Base-by-base conservation (phyloP, 2,888 invertebrate species). In the Diarsia mendica region DNA sequence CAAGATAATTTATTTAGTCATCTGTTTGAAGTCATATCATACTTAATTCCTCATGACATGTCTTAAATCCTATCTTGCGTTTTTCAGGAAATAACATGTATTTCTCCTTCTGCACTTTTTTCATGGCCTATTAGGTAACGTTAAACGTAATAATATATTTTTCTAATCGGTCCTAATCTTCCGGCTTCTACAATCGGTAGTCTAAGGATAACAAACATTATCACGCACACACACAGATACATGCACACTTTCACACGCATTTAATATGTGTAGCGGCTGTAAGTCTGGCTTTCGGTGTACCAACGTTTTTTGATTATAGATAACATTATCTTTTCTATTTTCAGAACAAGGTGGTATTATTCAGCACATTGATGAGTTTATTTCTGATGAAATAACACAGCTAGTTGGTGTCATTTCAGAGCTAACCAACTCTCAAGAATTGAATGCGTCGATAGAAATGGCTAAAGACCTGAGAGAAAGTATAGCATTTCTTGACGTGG, bases 341-440 rank as follows among this genome's bases (percentile, higher is more conserved):
- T 10, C 80, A 88, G 88, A 82, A 76, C 70, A 78, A 28, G 71
- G 61, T 60, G 55, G 28, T 66, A 78, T 92, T 15, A 77, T 90
- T 51, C 83, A 87, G 46, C 90, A 89, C 44, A 89, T 92, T 44
- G 85, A 90, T 51, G 87, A 89, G 46, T 89, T 91, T 65, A 81
- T 86, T 68, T 90, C 90, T 5, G 77, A 83, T 23, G 85, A 89
- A 68, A 75, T 89, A 39, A 66, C 82, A 20, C 85, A 86, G 71
- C 61, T 86, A 20, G 84, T 91, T 9, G 76, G 88, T 39, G 76
- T 85, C 18, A 79, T 90, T 75, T 79, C 88, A 11, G 63, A 49
- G 15, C 10, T 87, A 9, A 80, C 81, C n/a, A 83, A 89, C 15
- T 76, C 77, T 3, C 82, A 87, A 20, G 86, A 89, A 67, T 69